A percentile compares a stretch with the other conserved stretches of the same genome.
Evolutionary conservation across 2,113 vertebrate genomes (phyloP).

Genomic region (Oxyruncus cristatus): DNA sequence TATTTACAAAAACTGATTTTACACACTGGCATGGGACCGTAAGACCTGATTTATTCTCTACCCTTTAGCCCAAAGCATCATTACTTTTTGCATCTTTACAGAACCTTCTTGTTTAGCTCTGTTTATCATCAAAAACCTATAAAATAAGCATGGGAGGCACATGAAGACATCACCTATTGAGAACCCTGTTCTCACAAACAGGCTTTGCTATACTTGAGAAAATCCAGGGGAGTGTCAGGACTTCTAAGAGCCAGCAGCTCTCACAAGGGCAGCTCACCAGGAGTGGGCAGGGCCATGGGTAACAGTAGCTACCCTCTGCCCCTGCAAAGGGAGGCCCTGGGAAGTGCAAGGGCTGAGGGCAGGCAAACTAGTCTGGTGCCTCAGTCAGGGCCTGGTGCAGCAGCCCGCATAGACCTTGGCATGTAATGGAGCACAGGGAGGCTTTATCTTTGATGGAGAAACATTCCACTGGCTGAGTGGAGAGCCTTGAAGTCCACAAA

Average conservation of each 20-base stretch:
- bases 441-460: background rate
- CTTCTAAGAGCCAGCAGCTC: background rate
- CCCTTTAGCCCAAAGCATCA: background rate
- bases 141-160: background rate
- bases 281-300: background rate
- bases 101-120: background rate
- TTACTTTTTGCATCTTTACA: background rate
- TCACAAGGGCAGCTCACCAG: background rate
- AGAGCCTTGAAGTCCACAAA: background rate
- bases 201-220: background rate
- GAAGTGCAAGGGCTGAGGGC: background rate
- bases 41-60: background rate
- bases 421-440: background rate
- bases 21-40: background rate
- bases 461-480: background rate
- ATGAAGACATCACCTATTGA: background rate
- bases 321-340: background rate
- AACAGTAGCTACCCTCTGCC: background rate
- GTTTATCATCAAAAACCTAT: background rate
- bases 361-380: background rate
- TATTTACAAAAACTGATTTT: background rate
- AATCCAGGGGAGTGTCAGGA: background rate
- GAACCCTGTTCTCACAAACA: background rate
- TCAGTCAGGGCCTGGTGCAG: background rate
- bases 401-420: background rate